These are phyloP conservation scores for Cyphomyrmex costatus DNA, from an alignment of 1,140 invertebrate genomes.

Conservation along the genomic window DNA sequence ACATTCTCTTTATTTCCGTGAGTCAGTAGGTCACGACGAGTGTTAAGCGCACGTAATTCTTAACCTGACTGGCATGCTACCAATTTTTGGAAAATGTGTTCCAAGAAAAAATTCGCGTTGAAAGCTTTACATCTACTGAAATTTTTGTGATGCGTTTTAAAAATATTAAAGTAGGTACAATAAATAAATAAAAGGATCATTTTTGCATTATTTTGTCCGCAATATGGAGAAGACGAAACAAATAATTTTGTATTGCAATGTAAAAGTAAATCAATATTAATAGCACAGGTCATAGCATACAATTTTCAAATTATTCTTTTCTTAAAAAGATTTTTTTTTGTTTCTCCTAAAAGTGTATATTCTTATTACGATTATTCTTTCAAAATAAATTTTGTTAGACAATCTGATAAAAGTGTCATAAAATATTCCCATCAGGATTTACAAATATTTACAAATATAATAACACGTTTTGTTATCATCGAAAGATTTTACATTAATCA, in stretches of 20 bases:
- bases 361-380: neutral
- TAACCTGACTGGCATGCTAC: slow-evolving; percentile 58
- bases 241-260: neutral
- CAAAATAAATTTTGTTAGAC: neutral
- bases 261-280: neutral
- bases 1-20: slow-evolving; percentile 41
- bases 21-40: slow-evolving; percentile 60
- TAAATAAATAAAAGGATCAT: slow-evolving; percentile 29
- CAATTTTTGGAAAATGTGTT: slow-evolving; percentile 60
- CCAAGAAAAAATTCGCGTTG: neutral
- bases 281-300: neutral
- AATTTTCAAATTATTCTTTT: neutral
- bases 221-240: neutral
- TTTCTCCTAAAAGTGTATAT: neutral
- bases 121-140: neutral
- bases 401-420: neutral
- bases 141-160: neutral
- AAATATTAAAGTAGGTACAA: neutral
- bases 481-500: neutral
- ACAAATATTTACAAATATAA: neutral
- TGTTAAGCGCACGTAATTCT: slow-evolving; percentile 62
- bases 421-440: neutral
- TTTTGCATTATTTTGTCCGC: neutral
- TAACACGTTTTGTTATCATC: neutral
- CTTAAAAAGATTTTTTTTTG: neutral